A percentile compares a stretch with the other conserved stretches of the same genome.
Conservation (phyloP, 2,888 invertebrate species). For the Idaea dimidiata region DNA sequence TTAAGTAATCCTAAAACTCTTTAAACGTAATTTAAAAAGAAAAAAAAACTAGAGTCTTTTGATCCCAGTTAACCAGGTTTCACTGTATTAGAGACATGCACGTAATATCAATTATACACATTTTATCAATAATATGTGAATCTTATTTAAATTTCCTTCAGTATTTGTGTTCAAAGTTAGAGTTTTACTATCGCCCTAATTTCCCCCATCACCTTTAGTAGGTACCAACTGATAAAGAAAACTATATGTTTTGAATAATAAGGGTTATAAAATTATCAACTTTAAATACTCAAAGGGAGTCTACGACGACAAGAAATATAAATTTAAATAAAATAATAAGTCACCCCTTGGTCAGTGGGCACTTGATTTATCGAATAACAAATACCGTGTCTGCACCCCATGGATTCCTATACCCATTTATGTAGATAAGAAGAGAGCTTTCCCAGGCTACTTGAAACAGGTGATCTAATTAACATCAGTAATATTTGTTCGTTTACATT, state of each 20-base stretch:
- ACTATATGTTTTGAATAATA: conserved; percentile 28
- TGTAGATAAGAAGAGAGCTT: background rate
- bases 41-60: too few relatives aligned
- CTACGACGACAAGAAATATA: too few relatives aligned
- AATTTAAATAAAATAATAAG: too few relatives aligned
- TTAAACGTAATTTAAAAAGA: too few relatives aligned
- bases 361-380: background rate
- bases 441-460: conserved; percentile 24
- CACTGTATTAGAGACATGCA: too few relatives aligned
- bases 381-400: background rate
- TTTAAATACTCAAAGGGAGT: background rate
- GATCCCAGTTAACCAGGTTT: too few relatives aligned
- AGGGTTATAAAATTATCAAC: background rate
- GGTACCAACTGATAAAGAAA: background rate
- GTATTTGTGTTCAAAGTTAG: too few relatives aligned
- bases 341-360: background rate
- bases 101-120: too few relatives aligned
- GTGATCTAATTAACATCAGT: conserved; percentile 19
- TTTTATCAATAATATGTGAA: too few relatives aligned
- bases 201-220: background rate
- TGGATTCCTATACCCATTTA: background rate
- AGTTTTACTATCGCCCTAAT: too few relatives aligned
- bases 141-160: too few relatives aligned
- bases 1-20: too few relatives aligned
- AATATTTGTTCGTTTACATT: conserved; percentile 21